phyloP scores from a whole-genome alignment of 1,140 invertebrate species.

The Battus philenor region DNA sequence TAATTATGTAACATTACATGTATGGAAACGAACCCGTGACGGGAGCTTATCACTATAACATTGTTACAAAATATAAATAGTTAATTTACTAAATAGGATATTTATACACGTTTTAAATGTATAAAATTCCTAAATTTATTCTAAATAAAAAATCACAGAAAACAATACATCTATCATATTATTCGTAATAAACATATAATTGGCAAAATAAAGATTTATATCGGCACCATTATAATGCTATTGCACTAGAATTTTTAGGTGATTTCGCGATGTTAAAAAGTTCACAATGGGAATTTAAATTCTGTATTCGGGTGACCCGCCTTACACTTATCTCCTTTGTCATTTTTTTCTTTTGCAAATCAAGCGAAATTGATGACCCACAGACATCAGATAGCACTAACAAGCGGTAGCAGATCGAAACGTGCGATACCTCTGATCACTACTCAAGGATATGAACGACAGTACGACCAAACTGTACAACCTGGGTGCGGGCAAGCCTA shows the following conservation, averaged over 20 bases:
- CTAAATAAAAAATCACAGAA: too few relatives aligned
- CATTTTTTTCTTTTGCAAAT: constrained; percentile 48
- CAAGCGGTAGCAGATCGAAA: constrained; percentile 55
- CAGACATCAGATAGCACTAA: constrained; percentile 56
- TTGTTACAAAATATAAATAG: too few relatives aligned
- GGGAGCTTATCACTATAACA: too few relatives aligned
- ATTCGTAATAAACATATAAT: constrained; percentile 14
- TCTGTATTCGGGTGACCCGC: constrained; percentile 24
- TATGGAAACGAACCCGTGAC: too few relatives aligned
- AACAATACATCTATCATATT: constrained; percentile 2
- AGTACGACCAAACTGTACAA: not conserved
- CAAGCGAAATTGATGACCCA: constrained; percentile 54
- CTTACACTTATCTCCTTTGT: constrained; percentile 34
- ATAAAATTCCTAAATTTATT: too few relatives aligned
- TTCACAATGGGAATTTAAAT: constrained; percentile 25
- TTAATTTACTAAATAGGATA: too few relatives aligned
- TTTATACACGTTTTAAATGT: too few relatives aligned
- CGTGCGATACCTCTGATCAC: constrained; percentile 39
- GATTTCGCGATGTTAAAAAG: constrained; percentile 2
- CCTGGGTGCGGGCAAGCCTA: constrained; percentile 9
- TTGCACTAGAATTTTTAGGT: not conserved
- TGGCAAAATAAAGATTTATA: constrained; percentile 7
- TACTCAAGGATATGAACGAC: constrained; percentile 12
- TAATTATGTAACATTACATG: too few relatives aligned
- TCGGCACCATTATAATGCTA: constrained; percentile 9